phyloP scores from a whole-genome alignment of 2,888 invertebrate species.

The Leistus spinibarbis region DNA sequence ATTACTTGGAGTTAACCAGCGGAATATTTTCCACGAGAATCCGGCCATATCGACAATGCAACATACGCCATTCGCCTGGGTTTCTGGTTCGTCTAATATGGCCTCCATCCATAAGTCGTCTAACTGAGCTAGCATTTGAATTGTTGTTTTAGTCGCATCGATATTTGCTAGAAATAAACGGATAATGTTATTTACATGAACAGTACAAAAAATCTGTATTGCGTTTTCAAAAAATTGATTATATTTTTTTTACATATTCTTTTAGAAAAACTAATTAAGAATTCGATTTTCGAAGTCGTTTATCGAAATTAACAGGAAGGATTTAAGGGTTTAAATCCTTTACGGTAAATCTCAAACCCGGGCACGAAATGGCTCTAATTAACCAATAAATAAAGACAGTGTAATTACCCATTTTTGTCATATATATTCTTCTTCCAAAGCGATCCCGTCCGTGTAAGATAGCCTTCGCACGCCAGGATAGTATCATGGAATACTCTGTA shows the following conservation, averaged over 20 bases:
- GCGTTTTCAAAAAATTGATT: too few relatives aligned
- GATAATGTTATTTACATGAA: too few relatives aligned
- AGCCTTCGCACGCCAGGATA: slow-evolving; percentile 51
- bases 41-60: slow-evolving; percentile 52
- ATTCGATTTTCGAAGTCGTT: too few relatives aligned
- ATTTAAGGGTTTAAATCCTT: too few relatives aligned
- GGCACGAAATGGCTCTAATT: too few relatives aligned
- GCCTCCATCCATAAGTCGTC: slow-evolving; percentile 55
- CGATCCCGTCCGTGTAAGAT: slow-evolving; percentile 51
- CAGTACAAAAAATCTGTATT: too few relatives aligned
- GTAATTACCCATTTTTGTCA: slow-evolving; percentile 52
- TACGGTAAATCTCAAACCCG: too few relatives aligned
- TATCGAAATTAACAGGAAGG: too few relatives aligned
- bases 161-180: slow-evolving; percentile 40
- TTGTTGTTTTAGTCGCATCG: slow-evolving; percentile 46
- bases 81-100: slow-evolving; percentile 50
- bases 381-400: neutral
- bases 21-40: slow-evolving; percentile 48
- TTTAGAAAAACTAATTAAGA: too few relatives aligned
- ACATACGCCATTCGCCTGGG: slow-evolving; percentile 52
- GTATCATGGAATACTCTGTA: slow-evolving; percentile 46
- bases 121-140: slow-evolving; percentile 51
- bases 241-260: too few relatives aligned
- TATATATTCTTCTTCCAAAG: slow-evolving; percentile 52
- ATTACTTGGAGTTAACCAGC: slow-evolving; percentile 52